Evolutionary conservation across 2,888 invertebrate species (phyloP).

Genomic region (Rhagonycha lutea): DNA sequence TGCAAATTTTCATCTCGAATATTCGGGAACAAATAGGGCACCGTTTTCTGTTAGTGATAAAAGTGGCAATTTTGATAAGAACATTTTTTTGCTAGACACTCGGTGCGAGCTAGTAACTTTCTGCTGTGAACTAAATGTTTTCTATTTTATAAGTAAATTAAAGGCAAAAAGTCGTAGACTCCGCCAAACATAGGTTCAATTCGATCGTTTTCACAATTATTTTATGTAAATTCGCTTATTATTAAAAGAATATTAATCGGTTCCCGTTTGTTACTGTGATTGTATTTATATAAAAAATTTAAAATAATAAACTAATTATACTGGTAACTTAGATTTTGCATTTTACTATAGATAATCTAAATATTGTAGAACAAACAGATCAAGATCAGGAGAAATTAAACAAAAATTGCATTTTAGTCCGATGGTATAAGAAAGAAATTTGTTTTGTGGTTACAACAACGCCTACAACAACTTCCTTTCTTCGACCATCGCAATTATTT

Average conservation of each 20-base stretch:
- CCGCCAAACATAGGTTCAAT: background rate
- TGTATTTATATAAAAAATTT: slow-evolving; percentile 50
- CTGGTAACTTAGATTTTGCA: slow-evolving; percentile 30
- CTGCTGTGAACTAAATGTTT: background rate
- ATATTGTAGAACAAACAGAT: slow-evolving; percentile 4
- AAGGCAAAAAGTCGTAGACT: background rate
- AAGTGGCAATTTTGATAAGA: background rate
- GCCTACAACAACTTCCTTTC: too few species aligned
- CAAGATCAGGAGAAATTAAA: background rate
- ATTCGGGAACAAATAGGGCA: background rate
- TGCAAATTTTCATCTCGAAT: background rate
- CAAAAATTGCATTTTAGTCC: slow-evolving; percentile 4
- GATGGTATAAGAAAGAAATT: background rate
- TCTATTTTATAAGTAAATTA: background rate
- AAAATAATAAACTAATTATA: slow-evolving; percentile 34
- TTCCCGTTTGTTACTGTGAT: slow-evolving; percentile 54
- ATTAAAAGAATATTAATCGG: slow-evolving; percentile 36
- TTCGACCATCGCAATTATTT: background rate
- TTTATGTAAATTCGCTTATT: slow-evolving; percentile 16
- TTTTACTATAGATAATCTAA: slow-evolving; percentile 31
- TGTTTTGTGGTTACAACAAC: background rate
- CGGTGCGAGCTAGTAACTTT: background rate
- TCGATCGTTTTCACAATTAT: background rate
- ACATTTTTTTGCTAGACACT: background rate
- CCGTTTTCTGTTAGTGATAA: background rate